Evolutionary conservation across 2,888 invertebrate genomes (phyloP).

Genomic region (Maniola hyperantus): DNA sequence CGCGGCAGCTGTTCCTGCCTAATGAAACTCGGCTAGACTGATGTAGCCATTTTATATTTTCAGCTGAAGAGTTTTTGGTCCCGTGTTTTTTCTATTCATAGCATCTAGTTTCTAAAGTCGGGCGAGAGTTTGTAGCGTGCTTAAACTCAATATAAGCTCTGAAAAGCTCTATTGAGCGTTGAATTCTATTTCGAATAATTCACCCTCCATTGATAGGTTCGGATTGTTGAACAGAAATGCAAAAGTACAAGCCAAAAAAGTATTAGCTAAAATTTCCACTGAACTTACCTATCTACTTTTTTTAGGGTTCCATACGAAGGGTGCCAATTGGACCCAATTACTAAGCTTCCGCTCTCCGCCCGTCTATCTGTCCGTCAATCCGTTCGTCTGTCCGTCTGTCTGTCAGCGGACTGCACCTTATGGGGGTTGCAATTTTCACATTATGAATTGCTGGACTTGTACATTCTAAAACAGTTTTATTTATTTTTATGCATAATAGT

Average conservation of each 20-base stretch:
- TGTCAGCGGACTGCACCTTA: no score
- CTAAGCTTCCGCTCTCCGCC: no score
- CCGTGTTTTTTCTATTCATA: conserved; percentile 1
- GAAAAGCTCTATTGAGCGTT: neutral
- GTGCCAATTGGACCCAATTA: no score
- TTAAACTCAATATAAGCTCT: neutral
- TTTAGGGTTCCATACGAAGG: no score
- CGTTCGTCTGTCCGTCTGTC: no score
- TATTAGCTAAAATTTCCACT: neutral
- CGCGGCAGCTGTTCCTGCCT: conserved; percentile 66
- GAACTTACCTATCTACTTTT: no score
- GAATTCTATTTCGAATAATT: neutral
- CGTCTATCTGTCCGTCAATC: no score
- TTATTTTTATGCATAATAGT: no score
- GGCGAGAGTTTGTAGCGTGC: neutral
- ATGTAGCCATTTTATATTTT: conserved; percentile 25
- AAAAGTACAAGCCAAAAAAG: neutral
- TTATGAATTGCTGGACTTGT: no score
- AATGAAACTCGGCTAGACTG: conserved; percentile 56
- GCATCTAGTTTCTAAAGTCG: neutral
- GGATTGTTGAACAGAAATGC: neutral
- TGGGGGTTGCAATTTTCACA: no score
- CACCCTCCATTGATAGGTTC: neutral
- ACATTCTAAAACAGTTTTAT: no score
- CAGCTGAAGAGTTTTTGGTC: neutral